Conservation (phyloP, 2,113 vertebrate species). For the Trinectes maculatus region DNA sequence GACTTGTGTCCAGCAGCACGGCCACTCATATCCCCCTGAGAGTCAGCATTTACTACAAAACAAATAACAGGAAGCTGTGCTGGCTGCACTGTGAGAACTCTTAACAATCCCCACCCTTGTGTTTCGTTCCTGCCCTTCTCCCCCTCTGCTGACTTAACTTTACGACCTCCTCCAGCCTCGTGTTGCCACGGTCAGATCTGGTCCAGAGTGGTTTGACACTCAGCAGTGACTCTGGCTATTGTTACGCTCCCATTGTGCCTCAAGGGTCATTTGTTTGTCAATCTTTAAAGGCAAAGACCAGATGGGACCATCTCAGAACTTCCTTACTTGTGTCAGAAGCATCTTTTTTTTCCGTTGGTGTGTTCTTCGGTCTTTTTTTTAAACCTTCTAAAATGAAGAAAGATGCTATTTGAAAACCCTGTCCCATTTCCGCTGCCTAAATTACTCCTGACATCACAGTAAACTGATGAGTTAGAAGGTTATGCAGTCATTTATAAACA, state of each 20-base stretch:
- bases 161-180: slow-evolving; percentile 54
- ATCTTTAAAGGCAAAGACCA: slow-evolving; percentile 33
- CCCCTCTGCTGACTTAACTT: slow-evolving; percentile 65
- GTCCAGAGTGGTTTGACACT: slow-evolving; percentile 43
- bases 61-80: slow-evolving; percentile 67
- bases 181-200: slow-evolving; percentile 47
- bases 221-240: slow-evolving; percentile 35
- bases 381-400: slow-evolving; percentile 53
- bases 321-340: slow-evolving; percentile 15
- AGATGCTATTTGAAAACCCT: slow-evolving; percentile 20
- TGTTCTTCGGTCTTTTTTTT: too few relatives aligned
- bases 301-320: slow-evolving; percentile 44
- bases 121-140: slow-evolving; percentile 42
- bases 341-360: slow-evolving; percentile 23
- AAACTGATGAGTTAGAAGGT: slow-evolving; percentile 24
- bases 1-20: slow-evolving; percentile 56
- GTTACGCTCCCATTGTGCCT: slow-evolving; percentile 49
- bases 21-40: slow-evolving; percentile 59
- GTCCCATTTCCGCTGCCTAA: slow-evolving; percentile 18
- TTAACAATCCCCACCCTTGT: slow-evolving; percentile 70
- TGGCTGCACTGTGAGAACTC: slow-evolving; percentile 42
- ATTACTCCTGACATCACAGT: slow-evolving; percentile 21
- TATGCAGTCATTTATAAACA: slow-evolving; percentile 23
- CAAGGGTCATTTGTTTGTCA: slow-evolving; percentile 31
- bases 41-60: slow-evolving; percentile 75